Evolutionary conservation across 2,113 vertebrate species (phyloP), one percentile per base, ranked within the genome.

Genomic region (Lasiurus cinereus): DNA sequence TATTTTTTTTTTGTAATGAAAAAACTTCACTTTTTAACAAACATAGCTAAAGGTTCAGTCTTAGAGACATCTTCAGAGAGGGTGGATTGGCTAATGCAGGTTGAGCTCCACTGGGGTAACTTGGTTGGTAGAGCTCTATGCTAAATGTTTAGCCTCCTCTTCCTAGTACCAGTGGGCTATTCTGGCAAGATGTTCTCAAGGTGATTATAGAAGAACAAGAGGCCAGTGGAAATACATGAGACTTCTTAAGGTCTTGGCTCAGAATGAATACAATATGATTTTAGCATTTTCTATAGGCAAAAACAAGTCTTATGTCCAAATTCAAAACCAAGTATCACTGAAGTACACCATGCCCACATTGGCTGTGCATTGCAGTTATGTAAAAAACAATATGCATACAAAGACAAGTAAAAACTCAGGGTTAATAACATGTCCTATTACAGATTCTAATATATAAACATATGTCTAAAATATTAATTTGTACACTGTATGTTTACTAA

Each of bases 401-500:
- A 24, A 29, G 31, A 74, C 14, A 33, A 8, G 3, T 27, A 12
- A 62, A 70, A 43, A 62, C 59, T 27, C 48, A 93, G 56, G 29
- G 59, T 56, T 36, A 39, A 67, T 82, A 19, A 82, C 24, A 87
- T 59, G 80, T 33, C 46, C 3, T 36, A 66, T 31, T 59, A 77
- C 27, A 62, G 33, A 88, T 67, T 85, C 18, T 0, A 39, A 22
- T 29, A 79, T 67, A 48, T 19, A 79, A 52, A 85, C 73, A 13
- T 85, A 66, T 80, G 66, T 73, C 29, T 72, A 89, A 74, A 54
- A 78, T 39, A 64, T 72, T 76, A 70, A 56, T 85, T 50, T 80
- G 1, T 66, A 29, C 11, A 74, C 50, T 73, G 31, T 36, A 43
- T 21, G 8, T 79, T 85, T 79, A 85, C 39, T 73, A 8, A 90